Percentiles rank a stretch among this genome's conserved stretches.
These are phyloP conservation scores for Melipona quadrifasciata DNA, from an alignment of 1,140 invertebrate genomes.

Conservation along the genomic window DNA sequence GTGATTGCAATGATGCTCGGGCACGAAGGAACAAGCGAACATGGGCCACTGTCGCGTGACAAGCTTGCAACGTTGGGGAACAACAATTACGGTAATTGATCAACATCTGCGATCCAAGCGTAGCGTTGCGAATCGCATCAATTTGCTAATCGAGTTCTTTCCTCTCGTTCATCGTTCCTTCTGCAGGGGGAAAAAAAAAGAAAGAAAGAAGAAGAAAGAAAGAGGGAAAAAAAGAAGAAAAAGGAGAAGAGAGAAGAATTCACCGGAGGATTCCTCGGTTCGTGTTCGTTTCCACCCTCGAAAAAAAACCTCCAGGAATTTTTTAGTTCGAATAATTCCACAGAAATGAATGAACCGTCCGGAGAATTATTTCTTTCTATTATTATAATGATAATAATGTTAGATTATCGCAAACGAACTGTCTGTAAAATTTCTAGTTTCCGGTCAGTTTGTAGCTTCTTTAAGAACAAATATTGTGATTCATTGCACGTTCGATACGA, in stretches of 20 bases:
- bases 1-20: slow-evolving; percentile 39
- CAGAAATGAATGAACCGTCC: too few relatives aligned
- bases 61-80: slow-evolving; percentile 12
- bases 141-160: slow-evolving; percentile 60
- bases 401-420: too few relatives aligned
- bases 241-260: background rate
- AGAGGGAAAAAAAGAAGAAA: too few relatives aligned
- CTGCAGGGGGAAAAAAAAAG: background rate
- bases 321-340: too few relatives aligned
- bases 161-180: background rate
- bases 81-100: slow-evolving; percentile 64
- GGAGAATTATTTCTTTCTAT: too few relatives aligned
- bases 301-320: too few relatives aligned
- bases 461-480: too few relatives aligned
- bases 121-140: slow-evolving; percentile 35
- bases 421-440: too few relatives aligned
- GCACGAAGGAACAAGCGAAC: slow-evolving; percentile 24
- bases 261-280: background rate
- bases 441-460: too few relatives aligned
- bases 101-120: slow-evolving; percentile 55
- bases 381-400: too few relatives aligned
- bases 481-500: too few relatives aligned
- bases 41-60: slow-evolving; percentile 48
- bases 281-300: background rate
- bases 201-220: too few relatives aligned